A percentile compares a stretch with the other conserved stretches of the same genome.
phyloP scores from a whole-genome alignment of 1,140 invertebrate species.

The Neodiprion pinetum region DNA sequence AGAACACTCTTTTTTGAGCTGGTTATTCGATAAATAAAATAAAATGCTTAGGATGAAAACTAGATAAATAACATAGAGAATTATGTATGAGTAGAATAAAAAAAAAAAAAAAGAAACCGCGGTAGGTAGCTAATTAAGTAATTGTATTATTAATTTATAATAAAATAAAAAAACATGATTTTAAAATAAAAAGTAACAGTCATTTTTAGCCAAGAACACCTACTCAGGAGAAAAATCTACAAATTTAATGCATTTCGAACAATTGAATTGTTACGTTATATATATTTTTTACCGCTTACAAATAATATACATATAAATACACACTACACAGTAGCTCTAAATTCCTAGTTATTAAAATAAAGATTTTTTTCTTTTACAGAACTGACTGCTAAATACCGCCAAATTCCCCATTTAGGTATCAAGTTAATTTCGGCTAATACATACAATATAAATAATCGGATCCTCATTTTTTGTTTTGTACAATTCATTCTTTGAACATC shows the following conservation, averaged over 20 bases:
- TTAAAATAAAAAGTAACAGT: slow-evolving; percentile 36
- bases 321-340: neutral
- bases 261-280: neutral
- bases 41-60: neutral
- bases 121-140: slow-evolving; percentile 35
- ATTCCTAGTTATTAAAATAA: slow-evolving; percentile 3
- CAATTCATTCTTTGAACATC: no score
- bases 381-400: neutral
- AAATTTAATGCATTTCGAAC: neutral
- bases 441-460: no score
- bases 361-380: neutral
- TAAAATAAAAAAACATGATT: slow-evolving; percentile 34
- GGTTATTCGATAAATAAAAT: no score
- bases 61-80: slow-evolving; percentile 25
- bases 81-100: slow-evolving; percentile 20
- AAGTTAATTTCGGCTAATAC: no score
- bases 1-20: no score
- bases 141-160: slow-evolving; percentile 49
- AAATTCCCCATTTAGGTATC: neutral
- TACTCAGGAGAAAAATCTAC: no score
- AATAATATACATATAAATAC: slow-evolving; percentile 4
- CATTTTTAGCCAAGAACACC: neutral
- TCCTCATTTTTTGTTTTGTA: no score
- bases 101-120: slow-evolving; percentile 17
- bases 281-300: slow-evolving; percentile 7